Base-by-base conservation (phyloP, 2,113 vertebrate species). In the Syngnathus floridae region DNA sequence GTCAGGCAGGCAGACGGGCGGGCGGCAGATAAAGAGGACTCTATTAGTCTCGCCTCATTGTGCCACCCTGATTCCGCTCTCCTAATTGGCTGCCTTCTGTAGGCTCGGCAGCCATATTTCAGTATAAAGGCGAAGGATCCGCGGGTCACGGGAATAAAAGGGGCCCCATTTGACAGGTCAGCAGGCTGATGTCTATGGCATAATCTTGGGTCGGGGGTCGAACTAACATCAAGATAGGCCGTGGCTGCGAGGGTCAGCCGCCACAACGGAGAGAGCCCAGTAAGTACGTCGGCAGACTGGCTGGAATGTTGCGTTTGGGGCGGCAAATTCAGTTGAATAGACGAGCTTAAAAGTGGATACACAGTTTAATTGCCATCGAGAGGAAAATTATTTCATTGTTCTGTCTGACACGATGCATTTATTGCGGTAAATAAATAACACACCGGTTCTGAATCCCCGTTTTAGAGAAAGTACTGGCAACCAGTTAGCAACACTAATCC, bases 11-110 rank as follows among this genome's bases (percentile, higher is more conserved):
- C 82, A 81, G 85, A 83, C 80, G 80, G 79, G 73, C 81, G 54
- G 84, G 77, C 81, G 79, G 79, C 85, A 86, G 86, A 94, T 91
- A 90, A 91, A 88, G 89, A 88, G 70, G 87, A 88, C 90, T 91
- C 90, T 91, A 93, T 95, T 93, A 93, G 92, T 94, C 91, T 91
- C 86, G 85, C 89, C 89, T 93, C 87, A 91, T 91, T 91, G 91
- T 86, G 89, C 87, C 80, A 88, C 85, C 89, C 90, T 90, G 81
- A 83, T 88, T 87, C 86, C 72, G 72, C 85, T 75, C 75, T 83
- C 78, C 86, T 92, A 91, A 92, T 90, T 92, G 88, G 83, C 84
- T 60, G 82, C 90, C 92, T 93, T 90, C 91, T 90, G 92, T 83
- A 88, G 86, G 83, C 80, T 85, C 71, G 80, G 87, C 83, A n/a